Evolutionary conservation across 2,113 vertebrate genomes (phyloP).

Genomic region (Callocephalon fimbriatum): DNA sequence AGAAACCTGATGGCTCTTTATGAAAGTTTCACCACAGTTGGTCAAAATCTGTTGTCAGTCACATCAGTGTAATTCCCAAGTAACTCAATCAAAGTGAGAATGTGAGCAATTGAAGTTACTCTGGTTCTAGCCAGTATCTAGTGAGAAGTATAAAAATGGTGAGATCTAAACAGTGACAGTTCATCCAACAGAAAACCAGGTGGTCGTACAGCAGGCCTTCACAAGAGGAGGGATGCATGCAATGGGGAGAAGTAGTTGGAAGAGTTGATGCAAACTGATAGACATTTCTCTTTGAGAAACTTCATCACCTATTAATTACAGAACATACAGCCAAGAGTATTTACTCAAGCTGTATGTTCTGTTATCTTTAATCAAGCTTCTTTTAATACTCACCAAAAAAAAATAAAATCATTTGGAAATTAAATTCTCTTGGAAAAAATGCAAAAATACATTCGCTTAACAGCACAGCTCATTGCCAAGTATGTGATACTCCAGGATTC

Average conservation of each 20-base stretch:
- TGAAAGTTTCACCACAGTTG: background rate
- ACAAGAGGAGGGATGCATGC: background rate
- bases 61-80: background rate
- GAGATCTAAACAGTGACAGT: background rate
- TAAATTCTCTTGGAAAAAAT: background rate
- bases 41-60: constrained; percentile 13
- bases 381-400: background rate
- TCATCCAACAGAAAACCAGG: background rate
- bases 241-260: background rate
- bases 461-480: background rate
- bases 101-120: background rate
- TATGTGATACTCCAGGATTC: background rate
- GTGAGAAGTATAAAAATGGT: background rate
- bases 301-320: background rate
- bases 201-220: background rate
- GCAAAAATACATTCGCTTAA: background rate
- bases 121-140: background rate
- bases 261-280: background rate
- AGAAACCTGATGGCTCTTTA: background rate
- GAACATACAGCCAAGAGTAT: background rate
- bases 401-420: background rate
- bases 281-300: background rate
- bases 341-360: background rate
- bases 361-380: background rate
- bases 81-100: background rate